Evolutionary conservation across 2,888 invertebrate species (phyloP), one percentile per base, ranked within the genome.

Genomic region (Eucera pruinosa): DNA sequence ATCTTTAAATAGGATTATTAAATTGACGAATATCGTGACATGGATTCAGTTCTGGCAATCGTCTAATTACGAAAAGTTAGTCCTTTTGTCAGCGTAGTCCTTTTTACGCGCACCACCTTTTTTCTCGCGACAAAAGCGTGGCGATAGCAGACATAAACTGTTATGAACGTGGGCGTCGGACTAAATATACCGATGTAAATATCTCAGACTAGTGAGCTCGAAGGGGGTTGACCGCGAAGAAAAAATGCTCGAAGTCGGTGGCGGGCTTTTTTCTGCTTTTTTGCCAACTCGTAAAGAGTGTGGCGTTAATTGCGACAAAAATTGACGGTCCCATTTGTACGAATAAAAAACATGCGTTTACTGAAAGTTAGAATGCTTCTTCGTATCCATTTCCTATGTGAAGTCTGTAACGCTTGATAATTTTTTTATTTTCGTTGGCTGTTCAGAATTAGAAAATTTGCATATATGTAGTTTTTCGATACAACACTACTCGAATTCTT

Each of bases 151-250:
- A 67, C 83, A 81, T 85, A 88, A 89, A 88, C 88, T 84, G 87
- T 87, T 89, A 88, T 85, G 86, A 88, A 86, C 84, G 85, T 86
- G 86, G 85, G 87, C 86, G 83, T 78, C 80, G 86, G 88, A 89
- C 89, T 89, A 89, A 89, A 89, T 89, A 89, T 89, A 89, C 86
- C 87, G 83, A 87, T 89, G 89, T 89, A 89, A 89, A 89, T 89
- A 88, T 82, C 61, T 74, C 45, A 39, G 74, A 50, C 50, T 64
- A 72, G 66, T 25, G 61, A 62, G 85, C 84, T 71, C 74, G 62
- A 76, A 77, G 82, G 83, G 83, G 82, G 81, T 79, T 72, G 81
- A 76, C 65, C 60, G 79, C 66, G 66, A 62, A 55, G 70, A 78
- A 73, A 72, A 76, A 65, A 69, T 77, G 54, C 60, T 71, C 47